Conservation (phyloP, 2,797 vertebrate genomes). For the Brachyrhaphis roseni region DNA sequence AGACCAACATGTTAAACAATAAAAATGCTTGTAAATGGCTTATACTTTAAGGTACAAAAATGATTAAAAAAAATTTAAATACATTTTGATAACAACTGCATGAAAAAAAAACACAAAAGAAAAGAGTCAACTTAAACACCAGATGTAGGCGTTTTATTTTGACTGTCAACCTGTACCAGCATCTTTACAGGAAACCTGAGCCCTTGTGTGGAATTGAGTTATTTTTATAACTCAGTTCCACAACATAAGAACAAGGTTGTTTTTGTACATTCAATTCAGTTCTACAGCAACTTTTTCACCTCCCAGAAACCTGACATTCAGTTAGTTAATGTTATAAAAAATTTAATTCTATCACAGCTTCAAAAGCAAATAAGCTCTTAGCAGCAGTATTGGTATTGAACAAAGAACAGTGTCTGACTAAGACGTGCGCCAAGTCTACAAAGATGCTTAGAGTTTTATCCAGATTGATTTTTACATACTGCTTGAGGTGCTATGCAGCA, state of each 20-base stretch:
- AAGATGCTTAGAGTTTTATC: slow-evolving; percentile 9
- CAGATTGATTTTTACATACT: slow-evolving; percentile 14
- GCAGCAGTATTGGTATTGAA: neutral
- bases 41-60: too few species aligned
- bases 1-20: neutral
- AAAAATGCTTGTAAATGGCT: neutral
- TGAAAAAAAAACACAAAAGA: neutral
- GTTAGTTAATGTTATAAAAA: neutral
- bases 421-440: slow-evolving; percentile 10
- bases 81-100: neutral
- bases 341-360: slow-evolving; percentile 5
- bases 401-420: slow-evolving; percentile 2
- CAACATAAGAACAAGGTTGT: neutral
- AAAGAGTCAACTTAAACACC: neutral
- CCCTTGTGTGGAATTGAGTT: neutral
- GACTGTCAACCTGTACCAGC: neutral
- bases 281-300: neutral
- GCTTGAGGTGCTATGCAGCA: slow-evolving; percentile 24
- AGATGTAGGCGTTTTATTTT: neutral
- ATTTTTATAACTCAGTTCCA: neutral
- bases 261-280: neutral
- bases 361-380: slow-evolving; percentile 4
- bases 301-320: neutral
- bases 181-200: neutral
- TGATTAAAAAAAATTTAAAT: neutral